These are phyloP conservation scores for Digitonthophagus gazella DNA, from an alignment of 2,888 invertebrate species.

Conservation along the genomic window DNA sequence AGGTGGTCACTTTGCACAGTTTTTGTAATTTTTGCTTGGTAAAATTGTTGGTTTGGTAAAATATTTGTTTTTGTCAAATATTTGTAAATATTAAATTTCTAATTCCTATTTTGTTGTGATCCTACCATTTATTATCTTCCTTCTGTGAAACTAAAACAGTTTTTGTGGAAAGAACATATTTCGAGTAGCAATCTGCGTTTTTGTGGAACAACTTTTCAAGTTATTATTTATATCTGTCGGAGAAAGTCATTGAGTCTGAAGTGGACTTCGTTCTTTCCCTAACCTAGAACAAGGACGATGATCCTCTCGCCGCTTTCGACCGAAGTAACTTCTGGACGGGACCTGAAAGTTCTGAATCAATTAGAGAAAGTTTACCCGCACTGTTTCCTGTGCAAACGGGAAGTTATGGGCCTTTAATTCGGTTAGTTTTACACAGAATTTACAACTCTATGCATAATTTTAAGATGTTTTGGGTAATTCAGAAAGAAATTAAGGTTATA, in stretches of 20 bases:
- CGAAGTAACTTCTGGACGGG: slow-evolving; percentile 19
- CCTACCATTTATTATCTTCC: too few species aligned
- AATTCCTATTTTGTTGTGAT: too few species aligned
- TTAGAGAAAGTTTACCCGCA: slow-evolving; percentile 21
- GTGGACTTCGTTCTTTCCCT: not conserved
- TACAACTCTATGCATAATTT: not conserved
- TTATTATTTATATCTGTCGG: slow-evolving; percentile 5
- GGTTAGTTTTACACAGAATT: slow-evolving; percentile 20
- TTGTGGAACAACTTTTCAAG: too few species aligned
- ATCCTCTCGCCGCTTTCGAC: slow-evolving; percentile 1
- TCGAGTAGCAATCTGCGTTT: too few species aligned
- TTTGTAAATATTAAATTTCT: too few species aligned
- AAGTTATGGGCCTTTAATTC: slow-evolving; percentile 19
- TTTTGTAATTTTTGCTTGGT: too few species aligned
- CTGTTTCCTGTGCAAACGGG: slow-evolving; percentile 13
- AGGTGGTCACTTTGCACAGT: too few species aligned
- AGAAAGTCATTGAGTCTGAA: not conserved
- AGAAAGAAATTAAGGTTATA: not conserved
- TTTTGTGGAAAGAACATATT: too few species aligned
- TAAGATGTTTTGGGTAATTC: not conserved
- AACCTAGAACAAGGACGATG: not conserved
- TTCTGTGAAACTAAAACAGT: too few species aligned
- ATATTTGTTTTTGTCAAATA: too few species aligned
- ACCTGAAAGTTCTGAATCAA: slow-evolving; percentile 22
- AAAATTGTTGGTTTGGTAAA: too few species aligned